Percentiles rank a stretch among this genome's conserved stretches.
Conservation (phyloP, 2,888 invertebrate genomes). For the Eupithecia dodoneata region DNA sequence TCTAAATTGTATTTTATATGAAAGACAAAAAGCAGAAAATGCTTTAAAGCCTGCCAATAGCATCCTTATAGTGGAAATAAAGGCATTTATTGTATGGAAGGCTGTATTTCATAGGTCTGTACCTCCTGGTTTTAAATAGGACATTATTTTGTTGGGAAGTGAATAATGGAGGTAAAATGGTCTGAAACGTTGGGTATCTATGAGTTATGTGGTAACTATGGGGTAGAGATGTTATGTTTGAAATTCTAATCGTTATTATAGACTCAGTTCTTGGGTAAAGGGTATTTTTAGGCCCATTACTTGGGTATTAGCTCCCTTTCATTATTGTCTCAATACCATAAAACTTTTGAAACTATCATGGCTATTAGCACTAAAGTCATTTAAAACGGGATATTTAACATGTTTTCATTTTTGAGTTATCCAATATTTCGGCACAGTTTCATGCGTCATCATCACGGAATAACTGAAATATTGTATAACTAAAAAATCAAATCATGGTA, state of each 20-base stretch:
- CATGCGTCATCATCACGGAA: too few species aligned
- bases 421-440: too few species aligned
- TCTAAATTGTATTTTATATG: not conserved
- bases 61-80: conserved; percentile 19
- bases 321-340: not conserved
- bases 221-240: not conserved
- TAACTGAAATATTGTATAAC: too few species aligned
- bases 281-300: not conserved
- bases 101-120: conserved; percentile 18
- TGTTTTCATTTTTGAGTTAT: too few species aligned
- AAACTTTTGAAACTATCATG: too few species aligned
- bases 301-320: not conserved
- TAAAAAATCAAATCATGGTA: too few species aligned
- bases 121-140: conserved; percentile 6
- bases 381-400: too few species aligned
- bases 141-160: conserved; percentile 7
- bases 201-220: not conserved
- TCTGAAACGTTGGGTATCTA: not conserved
- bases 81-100: conserved; percentile 22
- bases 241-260: not conserved
- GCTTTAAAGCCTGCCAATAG: conserved; percentile 19
- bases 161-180: not conserved
- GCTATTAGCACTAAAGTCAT: not conserved
- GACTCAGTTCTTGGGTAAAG: not conserved
- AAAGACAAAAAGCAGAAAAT: not conserved